Conservation (phyloP, 2,888 invertebrate species). For the Morinoia aosen region DNA sequence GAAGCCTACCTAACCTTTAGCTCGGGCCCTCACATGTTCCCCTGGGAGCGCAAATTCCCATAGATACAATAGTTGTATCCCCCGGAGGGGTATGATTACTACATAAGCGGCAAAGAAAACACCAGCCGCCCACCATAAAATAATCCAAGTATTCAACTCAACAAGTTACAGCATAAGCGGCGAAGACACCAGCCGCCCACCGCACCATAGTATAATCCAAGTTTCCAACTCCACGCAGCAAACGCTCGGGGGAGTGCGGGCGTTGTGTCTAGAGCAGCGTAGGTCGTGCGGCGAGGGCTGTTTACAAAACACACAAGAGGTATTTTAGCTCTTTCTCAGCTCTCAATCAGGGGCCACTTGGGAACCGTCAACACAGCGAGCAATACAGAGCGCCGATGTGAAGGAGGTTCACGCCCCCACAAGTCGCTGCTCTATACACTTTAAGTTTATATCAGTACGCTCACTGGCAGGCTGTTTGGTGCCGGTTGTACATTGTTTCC, state of each 20-base stretch:
- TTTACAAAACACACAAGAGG: constrained; percentile 35
- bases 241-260: not conserved
- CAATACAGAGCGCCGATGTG: not conserved
- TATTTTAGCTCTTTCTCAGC: constrained; percentile 16
- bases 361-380: constrained; percentile 3
- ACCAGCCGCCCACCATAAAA: not conserved
- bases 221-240: not conserved
- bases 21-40: no score
- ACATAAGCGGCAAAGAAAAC: not conserved
- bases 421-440: not conserved
- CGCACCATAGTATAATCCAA: not conserved
- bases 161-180: not conserved
- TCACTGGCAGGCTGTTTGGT: no score
- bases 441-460: no score
- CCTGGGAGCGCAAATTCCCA: no score
- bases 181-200: not conserved
- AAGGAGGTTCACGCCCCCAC: not conserved
- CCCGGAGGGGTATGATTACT: not conserved
- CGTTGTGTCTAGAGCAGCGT: not conserved
- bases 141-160: no score
- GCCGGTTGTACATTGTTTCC: no score
- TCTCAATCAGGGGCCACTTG: constrained; percentile 37
- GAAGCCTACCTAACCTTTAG: no score
- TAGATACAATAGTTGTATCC: no score
- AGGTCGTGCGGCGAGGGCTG: not conserved